A percentile compares a stretch with the other conserved stretches of the same genome.
Evolutionary conservation across 1,140 invertebrate genomes (phyloP).

Genomic region (Pseudomyrmex gracilis): DNA sequence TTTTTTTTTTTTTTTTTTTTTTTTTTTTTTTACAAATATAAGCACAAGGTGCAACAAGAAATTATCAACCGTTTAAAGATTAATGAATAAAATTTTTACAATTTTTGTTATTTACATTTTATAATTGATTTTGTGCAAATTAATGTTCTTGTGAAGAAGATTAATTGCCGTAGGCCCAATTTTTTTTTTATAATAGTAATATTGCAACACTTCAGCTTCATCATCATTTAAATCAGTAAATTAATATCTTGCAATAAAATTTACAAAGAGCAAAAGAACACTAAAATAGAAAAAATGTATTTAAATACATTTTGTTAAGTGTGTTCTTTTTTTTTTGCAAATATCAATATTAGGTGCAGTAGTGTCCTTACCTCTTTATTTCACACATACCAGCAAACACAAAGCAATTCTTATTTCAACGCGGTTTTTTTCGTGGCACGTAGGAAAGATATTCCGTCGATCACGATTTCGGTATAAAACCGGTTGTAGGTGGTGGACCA

Average conservation of each 20-base stretch:
- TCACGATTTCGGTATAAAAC: constrained; percentile 86
- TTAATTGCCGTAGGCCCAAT: constrained; percentile 3
- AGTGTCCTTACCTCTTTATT: not conserved
- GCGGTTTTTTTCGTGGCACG: not conserved
- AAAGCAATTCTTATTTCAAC: constrained; percentile 3
- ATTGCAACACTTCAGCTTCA: not conserved
- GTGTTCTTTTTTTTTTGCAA: not conserved
- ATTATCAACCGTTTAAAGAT: not conserved
- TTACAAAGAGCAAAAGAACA: constrained; percentile 5
- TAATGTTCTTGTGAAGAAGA: not conserved
- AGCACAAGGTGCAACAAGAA: not conserved
- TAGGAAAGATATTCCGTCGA: constrained; percentile 63
- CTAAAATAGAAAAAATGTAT: constrained; percentile 19
- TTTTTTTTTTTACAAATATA: not conserved
- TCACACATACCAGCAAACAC: not conserved
- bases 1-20: not conserved
- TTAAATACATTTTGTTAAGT: not conserved
- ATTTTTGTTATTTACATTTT: constrained; percentile 10
- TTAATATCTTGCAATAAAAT: constrained; percentile 1
- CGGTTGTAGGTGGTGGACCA: constrained; percentile 86
- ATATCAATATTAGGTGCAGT: not conserved
- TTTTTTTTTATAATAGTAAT: not conserved
- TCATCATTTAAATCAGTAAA: not conserved
- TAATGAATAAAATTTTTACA: constrained; percentile 5
- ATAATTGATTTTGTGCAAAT: constrained; percentile 16